These are phyloP conservation scores for Lobophora halterata DNA, from an alignment of 2,888 invertebrate genomes.

Conservation along the genomic window DNA sequence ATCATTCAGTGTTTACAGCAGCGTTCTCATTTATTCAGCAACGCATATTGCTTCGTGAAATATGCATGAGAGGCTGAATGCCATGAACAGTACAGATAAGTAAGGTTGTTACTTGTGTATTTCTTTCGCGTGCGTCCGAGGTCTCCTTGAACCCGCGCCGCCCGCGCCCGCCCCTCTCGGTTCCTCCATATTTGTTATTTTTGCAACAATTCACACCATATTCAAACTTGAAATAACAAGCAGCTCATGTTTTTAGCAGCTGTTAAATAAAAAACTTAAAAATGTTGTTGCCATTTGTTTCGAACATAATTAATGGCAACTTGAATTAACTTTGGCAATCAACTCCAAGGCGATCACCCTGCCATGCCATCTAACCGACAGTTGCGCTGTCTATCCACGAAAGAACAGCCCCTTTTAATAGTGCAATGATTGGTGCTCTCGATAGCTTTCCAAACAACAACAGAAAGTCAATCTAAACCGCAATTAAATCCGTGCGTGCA, in stretches of 20 bases:
- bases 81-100: too few species aligned
- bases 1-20: conserved; percentile 2
- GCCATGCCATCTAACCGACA: conserved; percentile 17
- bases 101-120: too few species aligned
- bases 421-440: conserved; percentile 8
- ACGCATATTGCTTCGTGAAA: conserved; percentile 10
- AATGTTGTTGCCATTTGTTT: too few species aligned
- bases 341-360: conserved; percentile 20
- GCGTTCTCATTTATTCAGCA: conserved; percentile 9
- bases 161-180: conserved; percentile 6
- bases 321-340: conserved; percentile 26
- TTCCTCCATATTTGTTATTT: conserved; percentile 36
- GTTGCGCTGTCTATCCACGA: conserved; percentile 1
- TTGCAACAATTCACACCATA: conserved; percentile 35
- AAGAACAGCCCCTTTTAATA: not conserved
- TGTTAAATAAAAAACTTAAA: too few species aligned
- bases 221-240: too few species aligned
- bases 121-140: too few species aligned
- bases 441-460: conserved; percentile 14
- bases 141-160: conserved; percentile 35
- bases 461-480: conserved; percentile 24
- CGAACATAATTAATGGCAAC: conserved; percentile 22
- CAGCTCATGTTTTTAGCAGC: too few species aligned
- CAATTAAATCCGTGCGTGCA: conserved; percentile 27
- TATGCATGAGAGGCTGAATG: conserved; percentile 13